Evolutionary conservation across 1,140 invertebrate species (phyloP).

Genomic region (Lanistes nyassanus): DNA sequence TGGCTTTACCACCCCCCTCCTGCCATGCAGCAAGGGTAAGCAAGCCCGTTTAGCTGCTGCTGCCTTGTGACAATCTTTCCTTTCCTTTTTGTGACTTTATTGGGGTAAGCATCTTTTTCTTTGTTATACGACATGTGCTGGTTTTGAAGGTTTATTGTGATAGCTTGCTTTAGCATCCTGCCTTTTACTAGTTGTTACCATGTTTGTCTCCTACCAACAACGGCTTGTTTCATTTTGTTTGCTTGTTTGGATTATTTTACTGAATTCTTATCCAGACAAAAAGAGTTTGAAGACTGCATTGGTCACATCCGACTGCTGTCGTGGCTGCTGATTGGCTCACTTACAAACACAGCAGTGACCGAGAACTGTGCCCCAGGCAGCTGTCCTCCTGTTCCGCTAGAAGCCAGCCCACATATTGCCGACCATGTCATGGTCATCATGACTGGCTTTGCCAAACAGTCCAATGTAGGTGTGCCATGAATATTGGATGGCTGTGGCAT

Average conservation of each 20-base stretch:
- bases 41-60: slow-evolving; percentile 17
- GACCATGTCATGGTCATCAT: slow-evolving; percentile 95
- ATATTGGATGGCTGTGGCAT: neutral
- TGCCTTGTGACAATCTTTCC: neutral
- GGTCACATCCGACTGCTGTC: slow-evolving; percentile 92
- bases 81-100: neutral
- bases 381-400: slow-evolving; percentile 92
- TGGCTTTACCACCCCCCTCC: slow-evolving; percentile 92
- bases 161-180: no score
- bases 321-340: slow-evolving; percentile 93
- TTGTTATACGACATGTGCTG: no score
- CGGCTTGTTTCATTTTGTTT: neutral
- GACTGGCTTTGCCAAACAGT: slow-evolving; percentile 95
- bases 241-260: no score
- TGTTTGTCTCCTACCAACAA: neutral
- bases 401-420: slow-evolving; percentile 94
- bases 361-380: slow-evolving; percentile 62
- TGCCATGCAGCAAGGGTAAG: slow-evolving; percentile 84
- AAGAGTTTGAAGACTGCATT: slow-evolving; percentile 96
- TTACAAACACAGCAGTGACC: slow-evolving; percentile 84
- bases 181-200: neutral
- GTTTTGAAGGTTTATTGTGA: no score
- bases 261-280: slow-evolving; percentile 73
- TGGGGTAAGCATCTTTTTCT: no score
- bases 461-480: slow-evolving; percentile 72